Base-by-base conservation (phyloP, 2,113 vertebrate genomes). In the Psephotus haematonotus region DNA sequence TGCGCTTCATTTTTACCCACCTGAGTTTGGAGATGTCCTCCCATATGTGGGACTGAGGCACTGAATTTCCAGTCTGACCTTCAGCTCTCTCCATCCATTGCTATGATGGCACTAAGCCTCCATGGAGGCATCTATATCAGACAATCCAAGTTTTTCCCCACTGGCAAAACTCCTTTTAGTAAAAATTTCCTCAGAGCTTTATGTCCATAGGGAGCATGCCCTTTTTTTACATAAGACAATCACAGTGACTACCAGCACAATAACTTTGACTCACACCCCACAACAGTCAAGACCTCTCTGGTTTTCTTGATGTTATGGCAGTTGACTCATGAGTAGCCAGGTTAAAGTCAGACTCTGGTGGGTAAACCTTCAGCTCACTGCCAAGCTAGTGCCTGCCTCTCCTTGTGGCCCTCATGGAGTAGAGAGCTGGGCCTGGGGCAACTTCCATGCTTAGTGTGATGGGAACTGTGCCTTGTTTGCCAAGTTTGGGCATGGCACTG, bases 401-500 rank as follows among this genome's bases (percentile, higher is more conserved):
- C 49, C 35, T 50, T 0, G 0, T 37, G 16, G 33, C 53, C 14
- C 39, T 69, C 17, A 2, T 0, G 4, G 12, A n/a, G 11, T 44
- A 9, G 23, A 82, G 25, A 53, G n/a, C 18, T 64, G n/a, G 41
- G 28, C 28, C 35, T 15, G 28, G 29, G 18, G 10, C 31, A 68
- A 7, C 1, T 23, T 35, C 52, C 46, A 6, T 0, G 1, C 64
- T 33, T 5, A 18, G 6, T 7, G n/a, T 1, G 12, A 41, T 16
- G 25, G 22, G 33, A 49, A n/a, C 10, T 9, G 19, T 1, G 8
- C 39, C 53, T 70, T 25, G n/a, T 7, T 72, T 47, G 13, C 57
- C 33, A 11, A 46, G 31, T 10, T 70, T 27, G 35, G 44, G 13
- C 11, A 1, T 2, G 23, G 27, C 65, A 46, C 1, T 44, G 35